Evolutionary conservation across 2,888 invertebrate species (phyloP).

Genomic region (Protophormia terraenovae): DNA sequence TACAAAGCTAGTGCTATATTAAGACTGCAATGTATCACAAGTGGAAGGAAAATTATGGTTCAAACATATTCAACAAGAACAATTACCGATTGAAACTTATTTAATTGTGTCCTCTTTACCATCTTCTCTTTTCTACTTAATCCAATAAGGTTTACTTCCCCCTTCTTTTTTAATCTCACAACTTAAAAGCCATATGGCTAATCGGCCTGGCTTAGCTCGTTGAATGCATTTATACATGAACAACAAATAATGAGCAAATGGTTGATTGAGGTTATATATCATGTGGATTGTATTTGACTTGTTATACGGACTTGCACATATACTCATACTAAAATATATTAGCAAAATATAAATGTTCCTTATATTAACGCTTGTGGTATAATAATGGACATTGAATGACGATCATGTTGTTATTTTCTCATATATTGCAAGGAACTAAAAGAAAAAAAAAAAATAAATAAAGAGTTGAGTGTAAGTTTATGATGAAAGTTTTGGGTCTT

Average conservation of each 20-base stretch:
- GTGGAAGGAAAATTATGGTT: no score
- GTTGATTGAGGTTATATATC: constrained; percentile 80
- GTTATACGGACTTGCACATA: neutral
- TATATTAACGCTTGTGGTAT: constrained; percentile 49
- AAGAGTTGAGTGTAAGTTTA: constrained; percentile 43
- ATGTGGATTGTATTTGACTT: constrained; percentile 67
- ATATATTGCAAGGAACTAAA: constrained; percentile 17
- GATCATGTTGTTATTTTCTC: constrained; percentile 62
- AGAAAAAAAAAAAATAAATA: no score
- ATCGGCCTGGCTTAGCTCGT: neutral
- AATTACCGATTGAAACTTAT: no score
- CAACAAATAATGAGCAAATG: constrained; percentile 75
- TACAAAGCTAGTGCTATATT: no score
- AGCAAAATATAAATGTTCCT: neutral
- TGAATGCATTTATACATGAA: constrained; percentile 30
- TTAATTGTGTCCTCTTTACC: no score
- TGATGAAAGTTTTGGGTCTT: constrained; percentile 46
- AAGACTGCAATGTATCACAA: no score
- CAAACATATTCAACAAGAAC: no score
- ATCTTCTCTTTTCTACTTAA: no score
- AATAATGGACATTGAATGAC: constrained; percentile 67
- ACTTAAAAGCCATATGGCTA: constrained; percentile 37
- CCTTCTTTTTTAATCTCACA: neutral
- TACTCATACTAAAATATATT: constrained; percentile 1
- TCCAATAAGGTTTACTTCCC: constrained; percentile 5